A percentile compares a stretch with the other conserved stretches of the same genome.
phyloP scores from a whole-genome alignment of 2,888 invertebrate genomes.

The Octodonta nipae region DNA sequence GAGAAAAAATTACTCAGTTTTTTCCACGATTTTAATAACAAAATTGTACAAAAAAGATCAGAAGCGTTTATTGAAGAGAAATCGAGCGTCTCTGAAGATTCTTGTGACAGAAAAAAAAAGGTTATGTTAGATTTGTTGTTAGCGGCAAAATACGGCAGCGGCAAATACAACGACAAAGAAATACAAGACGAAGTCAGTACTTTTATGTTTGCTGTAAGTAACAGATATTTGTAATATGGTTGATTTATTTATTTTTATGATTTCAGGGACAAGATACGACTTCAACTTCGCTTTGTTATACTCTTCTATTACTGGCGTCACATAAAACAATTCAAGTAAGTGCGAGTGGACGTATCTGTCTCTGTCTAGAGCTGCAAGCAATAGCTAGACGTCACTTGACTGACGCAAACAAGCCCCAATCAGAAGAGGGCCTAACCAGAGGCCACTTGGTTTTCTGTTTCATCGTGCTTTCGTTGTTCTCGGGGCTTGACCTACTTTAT shows the following conservation, averaged over 20 bases:
- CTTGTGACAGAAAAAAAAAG: conserved; percentile 31
- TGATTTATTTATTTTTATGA: conserved; percentile 1
- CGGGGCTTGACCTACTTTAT: too few species aligned
- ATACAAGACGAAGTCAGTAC: conserved; percentile 51
- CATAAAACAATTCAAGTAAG: conserved; percentile 19
- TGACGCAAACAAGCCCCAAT: too few species aligned
- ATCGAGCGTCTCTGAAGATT: conserved; percentile 28
- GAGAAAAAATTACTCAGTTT: conserved; percentile 15
- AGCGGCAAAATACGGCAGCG: conserved; percentile 15
- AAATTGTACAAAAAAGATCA: conserved; percentile 16
- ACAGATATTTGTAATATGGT: background rate
- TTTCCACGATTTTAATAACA: conserved; percentile 21
- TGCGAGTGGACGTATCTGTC: too few species aligned
- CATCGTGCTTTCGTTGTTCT: too few species aligned
- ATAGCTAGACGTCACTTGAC: too few species aligned
- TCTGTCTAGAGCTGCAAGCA: too few species aligned
- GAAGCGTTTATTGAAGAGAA: conserved; percentile 11
- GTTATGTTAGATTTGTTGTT: conserved; percentile 23
- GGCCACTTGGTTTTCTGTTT: too few species aligned
- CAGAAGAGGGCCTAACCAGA: too few species aligned
- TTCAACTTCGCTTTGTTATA: conserved; percentile 16
- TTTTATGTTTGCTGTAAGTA: conserved; percentile 37
- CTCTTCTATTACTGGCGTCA: conserved; percentile 18
- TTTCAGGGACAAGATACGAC: conserved; percentile 25
- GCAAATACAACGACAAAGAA: conserved; percentile 27